Evolutionary conservation across 2,888 invertebrate species (phyloP), one percentile per base, ranked within the genome.

Genomic region (Sympetrum striolatum): DNA sequence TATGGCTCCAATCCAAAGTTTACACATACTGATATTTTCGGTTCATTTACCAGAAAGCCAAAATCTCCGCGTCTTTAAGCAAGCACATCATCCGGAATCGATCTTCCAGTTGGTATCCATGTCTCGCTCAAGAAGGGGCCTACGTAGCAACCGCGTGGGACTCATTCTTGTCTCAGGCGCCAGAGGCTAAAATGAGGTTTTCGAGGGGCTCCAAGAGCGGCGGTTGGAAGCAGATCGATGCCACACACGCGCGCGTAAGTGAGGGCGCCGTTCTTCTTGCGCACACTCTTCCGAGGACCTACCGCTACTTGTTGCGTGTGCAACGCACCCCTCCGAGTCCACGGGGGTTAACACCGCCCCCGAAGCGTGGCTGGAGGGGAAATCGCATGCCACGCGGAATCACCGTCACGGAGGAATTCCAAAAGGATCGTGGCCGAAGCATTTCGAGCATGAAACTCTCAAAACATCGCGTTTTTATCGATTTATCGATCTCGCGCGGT

Each of bases 391-490:
- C 73, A 64, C 64, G 64, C 22, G 64, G 31, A 31, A 73, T 31
- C 25, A 64, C n/a, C 25, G 25, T 64, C 22, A 64, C 64, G 31
- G 31, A 14, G 3, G 31, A 73, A 25, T 73, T 73, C 10, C 25
- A 73, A 73, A 73, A 10, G 25, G 64, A 22, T 64, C 64, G 64
- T 22, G 64, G 22, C 5, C 14, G 73, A 73, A 73, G 73, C 25
- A 31, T 73, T 73, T 73, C 25, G 15, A 64, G 64, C 82, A 35
- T 82, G 58, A 53, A 60, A 64, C 60, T 86, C 60, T 86, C 86
- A 86, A 86, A 86, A 86, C 86, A 86, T 86, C 86, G 86, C 39
- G 60, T 60, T 18, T 53, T n/a, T 39, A 86, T 86, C 86, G 86
- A 86, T 86, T 86, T 86, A 86, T 86, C 86, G 86, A 86, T 22